Base-by-base conservation (phyloP, 2,888 invertebrate genomes). In the Spodoptera littoralis region DNA sequence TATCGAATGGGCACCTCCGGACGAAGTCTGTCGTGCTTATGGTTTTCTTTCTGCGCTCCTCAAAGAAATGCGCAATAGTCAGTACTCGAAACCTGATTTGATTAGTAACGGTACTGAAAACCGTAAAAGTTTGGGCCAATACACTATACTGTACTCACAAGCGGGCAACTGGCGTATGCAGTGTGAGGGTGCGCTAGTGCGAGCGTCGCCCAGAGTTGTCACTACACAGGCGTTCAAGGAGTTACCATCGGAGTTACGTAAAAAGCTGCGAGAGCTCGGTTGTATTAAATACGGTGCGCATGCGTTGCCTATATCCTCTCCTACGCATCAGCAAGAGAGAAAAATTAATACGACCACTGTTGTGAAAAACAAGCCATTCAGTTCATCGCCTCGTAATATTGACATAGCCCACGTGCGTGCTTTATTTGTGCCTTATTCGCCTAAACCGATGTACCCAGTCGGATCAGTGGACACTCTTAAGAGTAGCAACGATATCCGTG, bases 21-120 rank as follows among this genome's bases (percentile, higher is more conserved):
- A 98, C 70, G 97, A 97, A 85, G 97, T 98, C 0, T 98, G 98
- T 86, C 96, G 96, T 61, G 97, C 98, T 67, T 98, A 98, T 82
- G 94, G 96, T 0, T 94, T 94, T 27, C 87, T 94, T 9, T 87
- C 87, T 8, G 68, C 73, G 2, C 62, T 89, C 0, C 73, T 87
- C 11, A 82, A 80, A 41, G 86, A 88, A 42, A 78, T 85, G 22
- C 80, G 81, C 11, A 80, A 60, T 30, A 83, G 83, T 13, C 81
- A 84, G 0, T 76, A 76, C 56, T 67, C 84, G 0, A 87, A 85
- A 62, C 88, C 88, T 0, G 91, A 91, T 56, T 77, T 88, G 11
- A 80, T 87, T 12, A 81, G 71, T 12, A 73, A 84, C 55, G 82
- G 82, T 49, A 73, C 71, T 41, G 81, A 83, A 41, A 51, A 43